These are phyloP conservation scores for Adrianichthys oophorus DNA, from an alignment of 2,797 vertebrate genomes.

Conservation along the genomic window DNA sequence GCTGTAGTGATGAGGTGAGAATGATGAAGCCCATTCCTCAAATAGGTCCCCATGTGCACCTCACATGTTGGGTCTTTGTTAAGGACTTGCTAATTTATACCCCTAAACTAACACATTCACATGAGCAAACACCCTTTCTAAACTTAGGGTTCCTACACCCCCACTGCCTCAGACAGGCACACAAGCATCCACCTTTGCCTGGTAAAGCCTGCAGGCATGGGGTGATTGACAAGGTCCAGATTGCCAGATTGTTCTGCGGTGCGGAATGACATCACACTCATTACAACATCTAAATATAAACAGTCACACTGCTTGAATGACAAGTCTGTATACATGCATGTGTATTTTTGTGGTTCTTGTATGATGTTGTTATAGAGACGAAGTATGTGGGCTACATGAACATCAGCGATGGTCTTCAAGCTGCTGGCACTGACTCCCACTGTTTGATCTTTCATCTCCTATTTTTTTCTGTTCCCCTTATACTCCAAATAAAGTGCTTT, in stretches of 20 bases:
- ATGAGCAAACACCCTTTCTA: constrained; percentile 29
- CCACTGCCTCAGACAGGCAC: constrained; percentile 13
- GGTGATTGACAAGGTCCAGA: constrained; percentile 77
- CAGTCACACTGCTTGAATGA: constrained; percentile 65
- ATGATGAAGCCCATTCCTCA: constrained; percentile 71
- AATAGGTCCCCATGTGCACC: constrained; percentile 68
- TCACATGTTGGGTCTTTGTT: constrained; percentile 73
- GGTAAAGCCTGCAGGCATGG: constrained; percentile 51
- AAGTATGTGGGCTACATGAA: constrained; percentile 8
- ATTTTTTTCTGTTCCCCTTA: not conserved
- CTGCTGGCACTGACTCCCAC: not conserved
- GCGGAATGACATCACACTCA: constrained; percentile 78
- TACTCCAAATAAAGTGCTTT: too few species aligned
- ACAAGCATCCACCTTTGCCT: constrained; percentile 18
- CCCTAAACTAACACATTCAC: constrained; percentile 42
- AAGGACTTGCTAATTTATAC: constrained; percentile 60
- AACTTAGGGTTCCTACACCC: constrained; percentile 4
- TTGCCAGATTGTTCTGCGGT: constrained; percentile 76
- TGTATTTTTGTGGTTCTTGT: constrained; percentile 28
- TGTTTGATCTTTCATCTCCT: not conserved
- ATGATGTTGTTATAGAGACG: constrained; percentile 25
- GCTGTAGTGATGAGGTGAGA: constrained; percentile 68
- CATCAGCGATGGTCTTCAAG: constrained; percentile 9
- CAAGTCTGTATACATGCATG: constrained; percentile 67
- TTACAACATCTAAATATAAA: constrained; percentile 80